Percentiles rank a stretch among this genome's conserved stretches.
These are phyloP conservation scores for Aelia acuminata DNA, from an alignment of 2,888 invertebrate species.

Conservation along the genomic window DNA sequence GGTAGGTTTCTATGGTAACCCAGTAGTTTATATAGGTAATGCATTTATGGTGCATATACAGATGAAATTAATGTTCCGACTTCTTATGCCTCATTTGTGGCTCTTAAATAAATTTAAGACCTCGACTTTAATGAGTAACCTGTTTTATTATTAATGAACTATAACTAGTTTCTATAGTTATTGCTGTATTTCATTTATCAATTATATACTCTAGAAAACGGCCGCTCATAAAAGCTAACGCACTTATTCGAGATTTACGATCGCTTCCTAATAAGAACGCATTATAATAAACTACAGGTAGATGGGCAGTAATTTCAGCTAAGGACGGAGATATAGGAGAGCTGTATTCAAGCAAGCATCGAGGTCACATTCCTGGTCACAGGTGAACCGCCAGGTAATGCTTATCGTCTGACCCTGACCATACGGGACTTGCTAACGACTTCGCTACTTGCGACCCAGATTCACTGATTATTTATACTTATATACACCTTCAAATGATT, in stretches of 20 bases:
- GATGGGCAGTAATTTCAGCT: neutral
- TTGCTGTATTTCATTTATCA: neutral
- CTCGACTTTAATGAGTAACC: neutral
- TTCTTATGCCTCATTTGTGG: neutral
- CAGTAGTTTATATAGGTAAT: too few relatives aligned
- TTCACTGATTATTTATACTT: too few relatives aligned
- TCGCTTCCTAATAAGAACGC: too few relatives aligned
- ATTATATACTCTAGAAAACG: neutral
- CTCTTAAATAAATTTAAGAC: too few relatives aligned
- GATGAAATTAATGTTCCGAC: too few relatives aligned
- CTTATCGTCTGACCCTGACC: too few relatives aligned
- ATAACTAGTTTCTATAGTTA: neutral
- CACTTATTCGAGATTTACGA: too few relatives aligned
- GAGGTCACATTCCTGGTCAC: conserved; percentile 32
- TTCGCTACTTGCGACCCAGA: neutral
- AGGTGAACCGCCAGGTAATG: neutral
- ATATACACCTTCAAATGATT: too few relatives aligned
- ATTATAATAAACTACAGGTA: neutral
- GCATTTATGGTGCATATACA: too few relatives aligned
- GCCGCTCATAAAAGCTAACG: neutral
- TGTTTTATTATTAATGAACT: neutral
- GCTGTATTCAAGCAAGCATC: neutral
- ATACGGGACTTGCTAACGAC: neutral
- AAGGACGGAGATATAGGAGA: neutral
- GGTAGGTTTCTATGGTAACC: too few relatives aligned